phyloP scores from a whole-genome alignment of 2,888 invertebrate species.

The Zaprionus obscuricornis region DNA sequence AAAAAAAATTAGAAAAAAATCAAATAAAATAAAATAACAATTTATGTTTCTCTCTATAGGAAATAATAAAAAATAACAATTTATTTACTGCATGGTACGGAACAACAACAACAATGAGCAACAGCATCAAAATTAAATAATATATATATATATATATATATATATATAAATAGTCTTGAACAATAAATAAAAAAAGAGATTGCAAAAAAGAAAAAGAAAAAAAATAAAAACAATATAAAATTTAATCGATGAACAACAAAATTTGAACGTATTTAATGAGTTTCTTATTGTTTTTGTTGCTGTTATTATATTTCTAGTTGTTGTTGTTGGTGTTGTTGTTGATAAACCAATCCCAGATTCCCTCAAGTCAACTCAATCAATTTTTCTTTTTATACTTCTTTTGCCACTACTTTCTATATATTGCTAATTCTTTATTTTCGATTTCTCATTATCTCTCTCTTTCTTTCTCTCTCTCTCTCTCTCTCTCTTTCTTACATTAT shows the following conservation, averaged over 20 bases:
- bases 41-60: constrained; percentile 14
- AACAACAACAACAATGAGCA: constrained; percentile 9
- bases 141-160: too few species aligned
- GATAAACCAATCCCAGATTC: constrained; percentile 1
- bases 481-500: neutral
- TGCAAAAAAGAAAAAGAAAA: constrained; percentile 11
- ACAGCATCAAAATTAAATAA: neutral
- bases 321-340: neutral
- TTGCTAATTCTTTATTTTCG: neutral
- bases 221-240: constrained; percentile 10
- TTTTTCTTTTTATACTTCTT: too few species aligned
- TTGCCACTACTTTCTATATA: neutral
- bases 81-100: constrained; percentile 40
- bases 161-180: too few species aligned
- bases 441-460: neutral
- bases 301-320: neutral
- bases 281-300: neutral
- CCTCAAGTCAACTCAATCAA: too few species aligned
- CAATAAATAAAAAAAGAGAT: constrained; percentile 15
- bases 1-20: neutral
- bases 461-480: neutral
- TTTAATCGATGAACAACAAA: constrained; percentile 22
- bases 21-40: neutral
- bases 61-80: constrained; percentile 33
- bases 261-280: constrained; percentile 3